A percentile compares a stretch with the other conserved stretches of the same genome.
Evolutionary conservation across 2,888 invertebrate genomes (phyloP).

Genomic region (Cryptops parisi): DNA sequence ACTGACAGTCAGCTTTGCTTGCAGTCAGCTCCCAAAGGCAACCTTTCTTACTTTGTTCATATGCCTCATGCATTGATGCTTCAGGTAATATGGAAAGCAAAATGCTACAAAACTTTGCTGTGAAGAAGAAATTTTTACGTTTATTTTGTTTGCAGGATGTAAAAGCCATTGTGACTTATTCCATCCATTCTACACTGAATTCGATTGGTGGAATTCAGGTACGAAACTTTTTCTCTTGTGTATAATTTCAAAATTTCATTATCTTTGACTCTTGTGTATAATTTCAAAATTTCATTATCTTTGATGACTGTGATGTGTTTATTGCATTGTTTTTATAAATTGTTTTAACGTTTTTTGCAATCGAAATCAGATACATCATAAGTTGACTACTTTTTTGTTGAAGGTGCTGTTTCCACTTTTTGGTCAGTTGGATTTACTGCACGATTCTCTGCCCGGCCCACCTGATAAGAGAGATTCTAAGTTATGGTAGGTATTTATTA

Average conservation of each 20-base stretch:
- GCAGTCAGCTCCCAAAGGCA: slow-evolving; percentile 96
- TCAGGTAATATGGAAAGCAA: slow-evolving; percentile 47
- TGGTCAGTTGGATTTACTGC: slow-evolving; percentile 89
- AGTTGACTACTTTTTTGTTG: slow-evolving; percentile 16
- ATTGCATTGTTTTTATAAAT: no score
- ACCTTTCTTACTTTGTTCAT: slow-evolving; percentile 95
- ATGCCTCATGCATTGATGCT: slow-evolving; percentile 99
- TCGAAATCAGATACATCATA: no score
- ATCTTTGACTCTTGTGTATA: background rate
- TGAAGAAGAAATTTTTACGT: background rate
- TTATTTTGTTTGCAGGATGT: slow-evolving; percentile 64
- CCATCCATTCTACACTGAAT: slow-evolving; percentile 96
- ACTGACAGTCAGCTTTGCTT: slow-evolving; percentile 97
- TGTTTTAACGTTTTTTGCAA: no score
- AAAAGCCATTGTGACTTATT: slow-evolving; percentile 97
- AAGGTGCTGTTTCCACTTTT: slow-evolving; percentile 89
- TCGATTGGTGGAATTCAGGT: slow-evolving; percentile 93
- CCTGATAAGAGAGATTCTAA: slow-evolving; percentile 67
- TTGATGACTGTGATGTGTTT: background rate
- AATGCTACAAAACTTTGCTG: background rate
- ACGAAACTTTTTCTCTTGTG: background rate
- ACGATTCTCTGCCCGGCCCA: slow-evolving; percentile 41
- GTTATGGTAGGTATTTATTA: slow-evolving; percentile 51
- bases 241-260: background rate
- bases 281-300: background rate